phyloP scores from a whole-genome alignment of 2,888 invertebrate genomes.

The Notodonta ziczac region DNA sequence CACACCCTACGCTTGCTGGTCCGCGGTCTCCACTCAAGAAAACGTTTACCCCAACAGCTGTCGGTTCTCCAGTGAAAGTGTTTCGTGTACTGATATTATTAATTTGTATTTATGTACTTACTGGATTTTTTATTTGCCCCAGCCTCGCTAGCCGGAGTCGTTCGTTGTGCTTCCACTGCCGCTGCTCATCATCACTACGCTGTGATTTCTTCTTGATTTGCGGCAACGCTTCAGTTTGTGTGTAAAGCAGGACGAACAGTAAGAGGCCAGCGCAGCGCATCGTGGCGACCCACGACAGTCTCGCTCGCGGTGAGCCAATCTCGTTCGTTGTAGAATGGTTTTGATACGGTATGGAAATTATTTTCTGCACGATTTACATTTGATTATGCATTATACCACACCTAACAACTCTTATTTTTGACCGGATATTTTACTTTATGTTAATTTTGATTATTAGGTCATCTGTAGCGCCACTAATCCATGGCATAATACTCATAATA shows the following conservation, averaged over 20 bases:
- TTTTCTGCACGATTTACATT: background rate
- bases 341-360: conserved; percentile 1
- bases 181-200: background rate
- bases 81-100: too few species aligned
- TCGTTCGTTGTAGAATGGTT: background rate
- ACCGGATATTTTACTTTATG: too few species aligned
- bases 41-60: too few species aligned
- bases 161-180: background rate
- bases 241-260: background rate
- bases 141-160: background rate
- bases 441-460: too few species aligned
- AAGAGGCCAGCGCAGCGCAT: background rate
- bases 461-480: too few species aligned
- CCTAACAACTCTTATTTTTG: too few species aligned
- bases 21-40: too few species aligned
- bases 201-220: background rate
- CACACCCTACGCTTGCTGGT: too few species aligned
- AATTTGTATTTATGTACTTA: too few species aligned
- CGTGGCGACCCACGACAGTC: background rate
- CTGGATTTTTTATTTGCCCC: background rate
- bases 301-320: background rate
- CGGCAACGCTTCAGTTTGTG: background rate
- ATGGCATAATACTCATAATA: too few species aligned
- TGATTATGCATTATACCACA: background rate
- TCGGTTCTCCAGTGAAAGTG: too few species aligned